Evolutionary conservation across 2,113 vertebrate genomes (phyloP).

Genomic region (Ranitomeya imitator): DNA sequence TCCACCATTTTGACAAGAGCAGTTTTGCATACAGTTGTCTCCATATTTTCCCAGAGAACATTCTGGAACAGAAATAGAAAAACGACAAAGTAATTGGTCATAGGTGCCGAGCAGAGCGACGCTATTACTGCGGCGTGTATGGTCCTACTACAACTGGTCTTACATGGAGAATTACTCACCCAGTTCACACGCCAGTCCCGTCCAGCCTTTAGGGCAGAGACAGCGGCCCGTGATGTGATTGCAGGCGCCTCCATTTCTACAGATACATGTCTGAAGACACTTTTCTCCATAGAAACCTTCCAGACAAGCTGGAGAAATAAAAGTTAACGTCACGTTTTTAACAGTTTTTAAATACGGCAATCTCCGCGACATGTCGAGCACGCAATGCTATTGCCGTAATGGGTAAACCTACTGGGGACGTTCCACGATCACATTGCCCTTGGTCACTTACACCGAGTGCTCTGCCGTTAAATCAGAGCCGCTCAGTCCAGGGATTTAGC

Average conservation of each 20-base stretch:
- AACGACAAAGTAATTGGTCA: background rate
- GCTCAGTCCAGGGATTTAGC: no score
- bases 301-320: slow-evolving; percentile 75
- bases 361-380: background rate
- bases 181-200: slow-evolving; percentile 81
- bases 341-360: background rate
- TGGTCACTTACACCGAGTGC: no score
- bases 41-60: slow-evolving; percentile 75
- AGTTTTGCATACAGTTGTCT: slow-evolving; percentile 73
- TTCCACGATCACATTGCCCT: no score
- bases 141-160: background rate
- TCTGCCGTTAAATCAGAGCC: no score
- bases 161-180: slow-evolving; percentile 71
- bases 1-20: slow-evolving; percentile 78
- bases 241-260: slow-evolving; percentile 82
- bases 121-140: background rate
- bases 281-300: slow-evolving; percentile 74
- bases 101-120: background rate
- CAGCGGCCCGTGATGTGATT: slow-evolving; percentile 77
- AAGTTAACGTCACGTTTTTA: background rate
- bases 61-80: slow-evolving; percentile 67
- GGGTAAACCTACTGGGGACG: no score
- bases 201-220: slow-evolving; percentile 80
- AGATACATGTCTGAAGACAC: slow-evolving; percentile 83
- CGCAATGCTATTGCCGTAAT: background rate